These are phyloP conservation scores for Embidobia sp. DNA, from an alignment of 2,888 invertebrate genomes.

Conservation along the genomic window DNA sequence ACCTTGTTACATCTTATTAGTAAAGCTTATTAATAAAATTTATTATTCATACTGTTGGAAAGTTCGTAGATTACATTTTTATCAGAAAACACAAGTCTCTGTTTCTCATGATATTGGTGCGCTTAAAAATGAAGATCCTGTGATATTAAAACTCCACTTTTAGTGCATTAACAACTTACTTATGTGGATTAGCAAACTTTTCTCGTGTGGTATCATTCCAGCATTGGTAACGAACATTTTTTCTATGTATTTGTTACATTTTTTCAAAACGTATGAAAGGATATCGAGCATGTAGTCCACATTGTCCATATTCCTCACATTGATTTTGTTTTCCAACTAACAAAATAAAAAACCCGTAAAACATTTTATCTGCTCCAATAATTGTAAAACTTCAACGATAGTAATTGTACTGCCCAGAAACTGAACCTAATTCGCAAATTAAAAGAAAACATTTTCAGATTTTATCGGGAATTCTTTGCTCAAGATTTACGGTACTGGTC, in stretches of 20 bases:
- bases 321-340: slow-evolving; percentile 4
- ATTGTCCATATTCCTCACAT: not conserved
- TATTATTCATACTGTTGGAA: not conserved
- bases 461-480: slow-evolving; percentile 7
- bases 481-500: not conserved
- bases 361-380: not conserved
- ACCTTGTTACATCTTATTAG: no score
- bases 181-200: slow-evolving; percentile 42
- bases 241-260: slow-evolving; percentile 11
- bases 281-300: not conserved
- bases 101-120: slow-evolving; percentile 5
- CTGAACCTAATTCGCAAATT: slow-evolving; percentile 1
- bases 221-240: slow-evolving; percentile 19
- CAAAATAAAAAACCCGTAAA: not conserved
- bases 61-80: slow-evolving; percentile 11
- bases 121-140: slow-evolving; percentile 28
- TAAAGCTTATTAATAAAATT: no score
- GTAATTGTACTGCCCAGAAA: not conserved
- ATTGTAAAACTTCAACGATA: not conserved
- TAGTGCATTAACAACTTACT: slow-evolving; percentile 34
- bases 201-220: slow-evolving; percentile 17
- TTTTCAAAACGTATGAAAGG: no score
- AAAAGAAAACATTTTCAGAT: slow-evolving; percentile 28
- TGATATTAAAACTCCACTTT: slow-evolving; percentile 40
- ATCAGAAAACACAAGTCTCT: slow-evolving; percentile 9